Conservation (phyloP, 2,888 invertebrate species). For the Cartodere bifasciata region DNA sequence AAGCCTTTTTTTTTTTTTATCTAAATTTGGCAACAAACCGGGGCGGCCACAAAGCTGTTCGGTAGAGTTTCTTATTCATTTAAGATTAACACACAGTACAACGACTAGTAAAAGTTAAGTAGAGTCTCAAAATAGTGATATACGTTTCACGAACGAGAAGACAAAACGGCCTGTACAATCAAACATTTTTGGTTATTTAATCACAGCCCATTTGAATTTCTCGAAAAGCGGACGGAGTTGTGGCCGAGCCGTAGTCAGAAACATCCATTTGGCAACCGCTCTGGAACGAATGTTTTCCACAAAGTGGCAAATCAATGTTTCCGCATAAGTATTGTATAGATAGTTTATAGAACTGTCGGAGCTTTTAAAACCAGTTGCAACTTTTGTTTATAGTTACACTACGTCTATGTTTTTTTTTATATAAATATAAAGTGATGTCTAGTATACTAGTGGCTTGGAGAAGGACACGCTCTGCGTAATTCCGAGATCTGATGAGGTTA, state of each 20-base stretch:
- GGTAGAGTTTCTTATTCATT: slow-evolving; percentile 19
- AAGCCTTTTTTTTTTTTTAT: too few species aligned
- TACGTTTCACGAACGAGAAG: slow-evolving; percentile 38
- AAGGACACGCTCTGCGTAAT: slow-evolving; percentile 14
- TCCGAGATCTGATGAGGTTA: slow-evolving; percentile 24
- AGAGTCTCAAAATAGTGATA: slow-evolving; percentile 33
- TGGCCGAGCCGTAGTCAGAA: slow-evolving; percentile 7
- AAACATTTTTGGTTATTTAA: slow-evolving; percentile 51
- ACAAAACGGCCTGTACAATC: slow-evolving; percentile 58
- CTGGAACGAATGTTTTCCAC: too few species aligned
- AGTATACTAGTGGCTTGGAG: slow-evolving; percentile 29
- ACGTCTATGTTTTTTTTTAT: slow-evolving; percentile 6
- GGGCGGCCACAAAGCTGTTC: slow-evolving; percentile 21
- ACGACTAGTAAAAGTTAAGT: slow-evolving; percentile 27
- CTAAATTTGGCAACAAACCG: slow-evolving; percentile 30
- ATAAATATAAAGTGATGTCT: slow-evolving; percentile 18
- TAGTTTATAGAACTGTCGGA: too few species aligned
- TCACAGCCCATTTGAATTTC: slow-evolving; percentile 75
- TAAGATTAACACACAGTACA: slow-evolving; percentile 25
- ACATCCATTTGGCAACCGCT: too few species aligned
- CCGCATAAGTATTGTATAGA: too few species aligned
- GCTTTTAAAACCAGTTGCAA: too few species aligned
- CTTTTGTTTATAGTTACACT: too few species aligned
- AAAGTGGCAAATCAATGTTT: too few species aligned
- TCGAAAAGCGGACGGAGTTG: slow-evolving; percentile 31